Evolutionary conservation across 2,113 vertebrate genomes (phyloP).

Genomic region (Pimephales promelas): DNA sequence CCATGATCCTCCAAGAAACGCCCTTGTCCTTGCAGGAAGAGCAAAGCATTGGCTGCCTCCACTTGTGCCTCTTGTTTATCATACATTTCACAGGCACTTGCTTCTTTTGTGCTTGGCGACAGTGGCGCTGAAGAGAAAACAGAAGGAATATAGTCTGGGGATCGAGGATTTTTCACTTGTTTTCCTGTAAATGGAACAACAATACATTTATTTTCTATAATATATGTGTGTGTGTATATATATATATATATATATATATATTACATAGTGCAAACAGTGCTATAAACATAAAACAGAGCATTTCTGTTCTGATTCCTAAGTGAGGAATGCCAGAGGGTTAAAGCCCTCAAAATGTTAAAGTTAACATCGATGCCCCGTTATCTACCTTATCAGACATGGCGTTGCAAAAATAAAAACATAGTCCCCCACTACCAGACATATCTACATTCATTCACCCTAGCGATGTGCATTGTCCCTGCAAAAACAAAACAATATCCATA

Average conservation of each 20-base stretch:
- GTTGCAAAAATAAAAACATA: not conserved
- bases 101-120: slow-evolving; percentile 70
- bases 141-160: slow-evolving; percentile 75
- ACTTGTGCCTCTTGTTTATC: slow-evolving; percentile 79
- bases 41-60: slow-evolving; percentile 76
- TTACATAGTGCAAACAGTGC: too few species aligned
- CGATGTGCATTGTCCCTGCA: not conserved
- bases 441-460: not conserved
- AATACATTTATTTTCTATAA: not conserved
- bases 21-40: slow-evolving; percentile 76
- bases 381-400: not conserved
- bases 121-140: slow-evolving; percentile 67
- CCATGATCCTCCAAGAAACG: slow-evolving; percentile 42
- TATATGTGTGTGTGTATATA: too few species aligned
- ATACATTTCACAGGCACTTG: slow-evolving; percentile 57
- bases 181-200: slow-evolving; percentile 65
- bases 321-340: not conserved
- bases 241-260: too few species aligned
- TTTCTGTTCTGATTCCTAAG: too few species aligned
- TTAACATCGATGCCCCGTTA: not conserved
- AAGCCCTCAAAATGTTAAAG: not conserved
- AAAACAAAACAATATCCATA: not conserved
- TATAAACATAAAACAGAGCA: too few species aligned
- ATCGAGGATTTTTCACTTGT: slow-evolving; percentile 78
- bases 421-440: not conserved